Evolutionary conservation across 2,888 invertebrate genomes (phyloP).

Genomic region (Aphrophora alni): DNA sequence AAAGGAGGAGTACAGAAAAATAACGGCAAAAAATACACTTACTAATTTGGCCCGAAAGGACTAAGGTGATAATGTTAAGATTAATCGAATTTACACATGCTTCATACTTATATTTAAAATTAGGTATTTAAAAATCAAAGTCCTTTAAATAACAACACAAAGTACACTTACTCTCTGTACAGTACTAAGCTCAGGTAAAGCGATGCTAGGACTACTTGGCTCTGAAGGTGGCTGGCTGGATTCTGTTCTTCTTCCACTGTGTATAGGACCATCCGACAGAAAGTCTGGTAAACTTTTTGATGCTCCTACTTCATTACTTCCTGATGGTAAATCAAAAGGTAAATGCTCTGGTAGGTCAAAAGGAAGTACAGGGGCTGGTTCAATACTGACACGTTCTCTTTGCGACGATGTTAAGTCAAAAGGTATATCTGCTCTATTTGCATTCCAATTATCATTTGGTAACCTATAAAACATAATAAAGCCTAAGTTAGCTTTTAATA

Average conservation of each 20-base stretch:
- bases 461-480: conserved; percentile 17
- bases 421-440: conserved; percentile 32
- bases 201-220: conserved; percentile 31
- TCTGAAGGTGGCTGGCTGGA: conserved; percentile 37
- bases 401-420: conserved; percentile 37
- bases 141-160: not conserved
- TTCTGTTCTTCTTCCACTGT: conserved; percentile 54
- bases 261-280: conserved; percentile 71
- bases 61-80: too few species aligned
- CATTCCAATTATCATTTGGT: conserved; percentile 35
- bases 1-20: too few species aligned
- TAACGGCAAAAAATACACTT: too few species aligned
- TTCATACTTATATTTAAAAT: too few species aligned
- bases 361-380: conserved; percentile 27
- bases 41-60: too few species aligned
- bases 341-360: conserved; percentile 40
- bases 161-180: conserved; percentile 23
- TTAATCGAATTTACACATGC: too few species aligned
- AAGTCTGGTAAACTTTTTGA: conserved; percentile 71
- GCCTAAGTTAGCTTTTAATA: not conserved
- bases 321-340: conserved; percentile 43
- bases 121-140: too few species aligned
- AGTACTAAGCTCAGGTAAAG: conserved; percentile 21
- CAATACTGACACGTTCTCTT: conserved; percentile 23
- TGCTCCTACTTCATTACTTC: conserved; percentile 44